Base-by-base conservation (phyloP, 2,113 vertebrate species). In the Ceyx margarethae region DNA sequence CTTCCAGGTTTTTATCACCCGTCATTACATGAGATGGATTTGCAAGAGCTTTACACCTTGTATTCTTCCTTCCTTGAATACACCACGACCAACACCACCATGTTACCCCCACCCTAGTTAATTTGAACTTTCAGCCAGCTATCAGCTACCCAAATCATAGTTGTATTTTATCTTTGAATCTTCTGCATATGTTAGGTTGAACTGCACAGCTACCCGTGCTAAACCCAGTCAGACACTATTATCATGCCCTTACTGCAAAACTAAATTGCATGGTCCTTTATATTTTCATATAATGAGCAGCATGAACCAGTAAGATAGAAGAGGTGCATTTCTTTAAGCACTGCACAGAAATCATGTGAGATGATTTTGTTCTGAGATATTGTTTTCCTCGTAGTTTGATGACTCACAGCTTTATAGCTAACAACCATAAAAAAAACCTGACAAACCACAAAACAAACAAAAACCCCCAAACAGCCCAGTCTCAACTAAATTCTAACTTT, bases 251-350 rank as follows among this genome's bases (percentile, higher is more conserved):
- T 80, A 53, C 28, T 69, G 43, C 57, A 84, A 42, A 91, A 64
- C 8, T 9, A 4, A 76, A 92, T 75, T 78, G 83, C 74, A 35
- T 1, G 4, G 31, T 42, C 51, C 53, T 91, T 71, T 81, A 35
- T n/a, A 82, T 81, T 94, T 74, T 76, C 90, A n/a, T 25, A 11
- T 66, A 76, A 93, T 16, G 67, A 93, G 73, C 79, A 82, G 68
- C 50, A 37, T 1, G 25, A 83, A 91, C 33, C 42, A 86, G 46
- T 51, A 79, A 78, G 46, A 83, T 57, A 78, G 60, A 58, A 56
- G 46, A 85, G 45, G 26, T 53, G 48, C 61, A 68, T 91, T 93
- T 85, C 57, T 85, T 77, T 60, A 64, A 65, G 51, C 54, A 72
- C 28, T 35, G 81, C 16, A 53, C 31, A 89, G 81, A 89, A 92